phyloP scores from a whole-genome alignment of 2,888 invertebrate species.

The Ashinkailepas kermadecensis region DNA sequence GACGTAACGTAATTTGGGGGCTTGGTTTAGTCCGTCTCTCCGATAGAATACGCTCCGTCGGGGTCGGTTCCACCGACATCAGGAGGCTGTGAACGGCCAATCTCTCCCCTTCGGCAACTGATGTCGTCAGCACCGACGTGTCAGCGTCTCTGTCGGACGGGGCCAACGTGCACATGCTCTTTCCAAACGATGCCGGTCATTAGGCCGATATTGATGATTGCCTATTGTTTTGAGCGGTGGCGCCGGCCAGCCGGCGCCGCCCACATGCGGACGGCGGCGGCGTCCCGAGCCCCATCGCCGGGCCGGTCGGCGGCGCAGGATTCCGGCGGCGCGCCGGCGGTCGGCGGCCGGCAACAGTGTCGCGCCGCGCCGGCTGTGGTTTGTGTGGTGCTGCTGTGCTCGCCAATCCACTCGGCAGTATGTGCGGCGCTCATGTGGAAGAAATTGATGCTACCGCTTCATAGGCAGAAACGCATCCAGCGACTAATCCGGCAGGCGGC shows the following conservation, averaged over 20 bases:
- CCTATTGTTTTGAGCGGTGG: conserved; percentile 1
- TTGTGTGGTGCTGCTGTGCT: background rate
- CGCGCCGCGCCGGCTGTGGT: background rate
- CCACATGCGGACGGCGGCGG: background rate
- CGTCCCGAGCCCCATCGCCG: background rate
- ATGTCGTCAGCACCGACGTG: too few species aligned
- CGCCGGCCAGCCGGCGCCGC: conserved; percentile 11
- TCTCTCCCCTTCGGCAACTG: too few species aligned
- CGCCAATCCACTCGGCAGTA: background rate
- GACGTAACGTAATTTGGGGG: too few species aligned
- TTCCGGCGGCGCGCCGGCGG: background rate
- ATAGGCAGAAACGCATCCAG: conserved; percentile 2
- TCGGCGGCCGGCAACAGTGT: background rate
- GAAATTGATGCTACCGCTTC: conserved; percentile 14
- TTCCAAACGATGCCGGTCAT: background rate
- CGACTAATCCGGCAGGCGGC: background rate
- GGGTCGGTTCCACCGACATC: too few species aligned
- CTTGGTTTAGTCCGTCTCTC: too few species aligned
- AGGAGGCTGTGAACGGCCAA: too few species aligned
- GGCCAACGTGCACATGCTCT: too few species aligned
- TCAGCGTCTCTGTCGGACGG: too few species aligned
- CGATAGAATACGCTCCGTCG: too few species aligned
- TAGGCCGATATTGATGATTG: conserved; percentile 10
- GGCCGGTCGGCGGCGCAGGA: background rate
- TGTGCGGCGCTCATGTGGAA: conserved; percentile 11